These are phyloP conservation scores for Riparia riparia DNA, from an alignment of 2,113 vertebrate species.

Conservation along the genomic window DNA sequence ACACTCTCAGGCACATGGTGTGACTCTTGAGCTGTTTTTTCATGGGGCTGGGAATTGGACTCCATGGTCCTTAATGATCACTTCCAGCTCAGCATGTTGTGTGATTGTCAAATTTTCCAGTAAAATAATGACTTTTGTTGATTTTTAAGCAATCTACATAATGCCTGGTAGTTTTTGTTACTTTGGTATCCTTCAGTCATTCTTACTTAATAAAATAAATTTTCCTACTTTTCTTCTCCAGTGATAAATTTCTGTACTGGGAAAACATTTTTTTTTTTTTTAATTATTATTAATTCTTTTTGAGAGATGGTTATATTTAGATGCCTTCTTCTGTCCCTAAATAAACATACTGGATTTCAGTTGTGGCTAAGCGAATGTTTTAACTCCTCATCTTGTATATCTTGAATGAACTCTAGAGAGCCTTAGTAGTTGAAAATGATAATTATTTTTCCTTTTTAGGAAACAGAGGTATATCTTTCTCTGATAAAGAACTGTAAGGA, in stretches of 20 bases:
- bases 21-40: background rate
- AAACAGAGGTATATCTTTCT: background rate
- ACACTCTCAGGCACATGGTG: fast-evolving
- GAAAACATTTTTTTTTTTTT: background rate
- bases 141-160: background rate
- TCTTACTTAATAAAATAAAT: background rate
- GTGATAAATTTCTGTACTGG: background rate
- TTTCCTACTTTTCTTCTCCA: background rate
- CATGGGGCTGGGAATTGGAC: background rate
- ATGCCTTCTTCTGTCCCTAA: background rate
- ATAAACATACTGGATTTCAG: background rate
- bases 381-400: background rate
- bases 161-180: background rate
- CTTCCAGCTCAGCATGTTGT: background rate
- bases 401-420: background rate
- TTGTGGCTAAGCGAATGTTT: background rate
- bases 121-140: background rate
- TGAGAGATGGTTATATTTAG: background rate
- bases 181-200: background rate
- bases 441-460: background rate
- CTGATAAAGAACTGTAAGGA: background rate
- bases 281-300: background rate
- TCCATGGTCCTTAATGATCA: too few species aligned
- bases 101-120: background rate
- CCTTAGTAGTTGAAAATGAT: background rate